Percentiles rank a stretch among this genome's conserved stretches.
These are phyloP conservation scores for Cantharis flavilabris DNA, from an alignment of 2,888 invertebrate genomes.

Conservation along the genomic window DNA sequence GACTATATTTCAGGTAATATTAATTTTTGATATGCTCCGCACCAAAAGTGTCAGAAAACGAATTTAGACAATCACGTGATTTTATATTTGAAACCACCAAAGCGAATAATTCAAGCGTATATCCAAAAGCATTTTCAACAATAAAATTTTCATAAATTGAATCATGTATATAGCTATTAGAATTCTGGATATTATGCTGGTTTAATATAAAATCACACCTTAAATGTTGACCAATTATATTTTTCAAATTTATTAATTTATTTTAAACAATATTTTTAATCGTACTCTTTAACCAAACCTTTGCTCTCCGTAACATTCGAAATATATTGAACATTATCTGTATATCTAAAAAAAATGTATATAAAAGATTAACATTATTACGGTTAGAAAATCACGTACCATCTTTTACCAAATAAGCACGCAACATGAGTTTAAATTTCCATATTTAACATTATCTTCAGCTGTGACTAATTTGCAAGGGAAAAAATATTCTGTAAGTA, in stretches of 20 bases:
- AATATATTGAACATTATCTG: not conserved
- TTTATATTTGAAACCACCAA: too few species aligned
- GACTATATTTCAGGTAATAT: too few species aligned
- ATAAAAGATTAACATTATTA: constrained; percentile 6
- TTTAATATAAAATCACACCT: too few species aligned
- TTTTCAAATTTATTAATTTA: not conserved
- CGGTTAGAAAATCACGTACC: constrained; percentile 19
- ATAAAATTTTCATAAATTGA: too few species aligned
- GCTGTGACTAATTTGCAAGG: constrained; percentile 12
- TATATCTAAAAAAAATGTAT: not conserved
- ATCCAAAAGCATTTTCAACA: too few species aligned
- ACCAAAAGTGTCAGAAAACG: too few species aligned
- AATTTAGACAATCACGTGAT: too few species aligned
- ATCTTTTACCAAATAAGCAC: constrained; percentile 24
- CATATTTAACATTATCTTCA: constrained; percentile 21
- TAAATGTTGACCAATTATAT: not conserved
- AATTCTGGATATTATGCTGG: too few species aligned
- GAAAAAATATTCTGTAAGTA: not conserved
- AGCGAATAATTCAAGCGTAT: too few species aligned
- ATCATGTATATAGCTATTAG: too few species aligned
- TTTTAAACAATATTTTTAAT: not conserved
- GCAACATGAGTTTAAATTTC: constrained; percentile 14
- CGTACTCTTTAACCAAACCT: not conserved
- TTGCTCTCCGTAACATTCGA: not conserved
- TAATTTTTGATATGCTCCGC: too few species aligned